Evolutionary conservation across 1,140 invertebrate species (phyloP).

Genomic region (Marisa cornuarietis): DNA sequence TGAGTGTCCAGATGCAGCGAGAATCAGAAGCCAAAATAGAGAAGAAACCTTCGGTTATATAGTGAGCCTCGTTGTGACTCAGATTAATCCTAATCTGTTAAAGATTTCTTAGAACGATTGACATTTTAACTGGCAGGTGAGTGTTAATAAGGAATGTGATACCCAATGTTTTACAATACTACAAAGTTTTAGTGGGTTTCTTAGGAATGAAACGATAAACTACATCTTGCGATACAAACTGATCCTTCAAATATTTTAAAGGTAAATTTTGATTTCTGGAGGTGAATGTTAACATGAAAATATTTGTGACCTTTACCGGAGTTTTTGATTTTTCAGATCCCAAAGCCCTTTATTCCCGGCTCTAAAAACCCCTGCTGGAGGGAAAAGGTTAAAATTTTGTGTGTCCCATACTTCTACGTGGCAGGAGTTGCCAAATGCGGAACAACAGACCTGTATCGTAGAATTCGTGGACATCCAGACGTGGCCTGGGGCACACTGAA

Average conservation of each 20-base stretch:
- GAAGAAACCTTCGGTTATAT: background rate
- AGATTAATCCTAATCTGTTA: too few species aligned
- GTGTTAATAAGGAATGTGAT: too few species aligned
- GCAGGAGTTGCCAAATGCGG: conserved; percentile 13
- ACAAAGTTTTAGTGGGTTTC: too few species aligned
- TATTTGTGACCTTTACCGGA: background rate
- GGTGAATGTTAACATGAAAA: too few species aligned
- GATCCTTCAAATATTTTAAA: too few species aligned
- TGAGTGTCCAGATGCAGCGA: background rate
- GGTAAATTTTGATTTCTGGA: too few species aligned
- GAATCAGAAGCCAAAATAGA: background rate
- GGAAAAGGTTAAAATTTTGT: conserved; percentile 35
- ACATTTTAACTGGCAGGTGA: too few species aligned
- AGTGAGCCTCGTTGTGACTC: background rate
- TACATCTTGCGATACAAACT: too few species aligned
- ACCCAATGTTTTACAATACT: too few species aligned
- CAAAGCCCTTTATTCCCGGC: conserved; percentile 29
- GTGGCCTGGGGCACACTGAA: conserved; percentile 18
- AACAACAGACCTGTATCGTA: conserved; percentile 10
- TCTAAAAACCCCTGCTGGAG: conserved; percentile 56
- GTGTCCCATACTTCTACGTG: conserved; percentile 16
- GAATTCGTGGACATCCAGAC: conserved; percentile 24
- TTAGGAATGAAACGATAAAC: too few species aligned
- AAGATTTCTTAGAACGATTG: too few species aligned
- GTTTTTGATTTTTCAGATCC: conserved; percentile 26